Evolutionary conservation across 2,113 vertebrate species (phyloP), one percentile per base, ranked within the genome.

Genomic region (Pristiophorus japonicus): DNA sequence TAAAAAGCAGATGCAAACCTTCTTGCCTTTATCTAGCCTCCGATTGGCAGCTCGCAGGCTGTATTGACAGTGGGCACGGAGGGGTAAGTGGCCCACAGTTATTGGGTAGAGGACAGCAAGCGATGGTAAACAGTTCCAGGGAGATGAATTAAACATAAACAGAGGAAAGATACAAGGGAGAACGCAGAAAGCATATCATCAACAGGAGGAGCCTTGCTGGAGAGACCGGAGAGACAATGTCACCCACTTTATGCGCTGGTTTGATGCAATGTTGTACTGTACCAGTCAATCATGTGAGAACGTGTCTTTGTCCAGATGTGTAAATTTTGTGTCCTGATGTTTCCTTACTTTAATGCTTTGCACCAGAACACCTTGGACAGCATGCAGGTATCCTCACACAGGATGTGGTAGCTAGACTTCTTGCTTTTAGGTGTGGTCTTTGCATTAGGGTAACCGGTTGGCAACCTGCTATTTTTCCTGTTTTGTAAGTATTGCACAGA

Each of bases 331-430:
- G 97, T 96, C 95, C 96, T 90, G 51, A 95, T 95, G 97, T 96
- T 96, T 97, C 96, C 98, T 97, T 97, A 97, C 97, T 97, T 97
- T 98, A 96, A 97, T 98, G 98, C 98, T 98, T 97, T 97, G 97
- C 97, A 96, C 95, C 98, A 99, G 99, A 99, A 97, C 98, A 98
- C 99, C 97, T 97, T 99, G 99, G 99, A 99, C 98, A 98, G 98
- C 98, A 99, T 99, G 99, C 99, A 99, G 99, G 99, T 99, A 99
- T 98, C 98, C 97, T 95, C 95, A 96, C 8, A 10, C 34, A 24
- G n/a, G 18, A 63, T 24, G 62, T 65, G 20, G 65, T 38, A 65
- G 87, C 10, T 12, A 90, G 34, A 65, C 38, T n/a, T n/a, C 78
- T 47, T 88, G 85, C 47, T 55, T 55, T 8, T 63, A 65, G 90